Percentiles rank a stretch among this genome's conserved stretches.
Evolutionary conservation across 2,797 vertebrate species (phyloP).

Genomic region (Leuciscus waleckii): DNA sequence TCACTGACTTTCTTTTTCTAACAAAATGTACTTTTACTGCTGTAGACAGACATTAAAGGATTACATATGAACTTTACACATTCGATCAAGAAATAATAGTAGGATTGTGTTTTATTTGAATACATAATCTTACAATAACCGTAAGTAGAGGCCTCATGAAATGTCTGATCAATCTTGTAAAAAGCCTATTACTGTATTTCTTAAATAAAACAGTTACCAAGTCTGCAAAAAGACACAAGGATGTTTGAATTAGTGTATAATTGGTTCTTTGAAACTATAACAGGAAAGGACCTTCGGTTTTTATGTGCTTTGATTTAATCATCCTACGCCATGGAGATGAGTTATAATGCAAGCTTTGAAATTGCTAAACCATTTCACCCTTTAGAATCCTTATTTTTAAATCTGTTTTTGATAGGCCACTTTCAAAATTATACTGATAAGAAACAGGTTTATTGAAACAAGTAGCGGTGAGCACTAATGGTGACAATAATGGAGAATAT

Average conservation of each 20-base stretch:
- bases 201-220: background rate
- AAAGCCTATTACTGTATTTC: background rate
- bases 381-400: background rate
- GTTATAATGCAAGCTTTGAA: background rate
- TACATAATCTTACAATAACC: background rate
- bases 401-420: constrained; percentile 27
- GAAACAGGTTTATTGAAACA: too few relatives aligned
- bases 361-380: constrained; percentile 25
- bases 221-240: constrained; percentile 19
- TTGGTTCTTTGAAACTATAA: background rate
- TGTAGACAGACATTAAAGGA: background rate
- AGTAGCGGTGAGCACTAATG: too few relatives aligned
- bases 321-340: background rate
- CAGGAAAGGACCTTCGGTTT: constrained; percentile 29
- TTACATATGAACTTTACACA: background rate
- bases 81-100: background rate
- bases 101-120: background rate
- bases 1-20: background rate
- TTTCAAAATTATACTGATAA: background rate
- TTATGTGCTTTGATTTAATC: background rate
- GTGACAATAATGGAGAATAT: too few relatives aligned
- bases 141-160: background rate
- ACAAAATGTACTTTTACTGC: background rate
- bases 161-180: background rate
- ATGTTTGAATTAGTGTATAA: constrained; percentile 5